Conservation (phyloP, 2,888 invertebrate genomes). For the Sarcophaga variegata region DNA sequence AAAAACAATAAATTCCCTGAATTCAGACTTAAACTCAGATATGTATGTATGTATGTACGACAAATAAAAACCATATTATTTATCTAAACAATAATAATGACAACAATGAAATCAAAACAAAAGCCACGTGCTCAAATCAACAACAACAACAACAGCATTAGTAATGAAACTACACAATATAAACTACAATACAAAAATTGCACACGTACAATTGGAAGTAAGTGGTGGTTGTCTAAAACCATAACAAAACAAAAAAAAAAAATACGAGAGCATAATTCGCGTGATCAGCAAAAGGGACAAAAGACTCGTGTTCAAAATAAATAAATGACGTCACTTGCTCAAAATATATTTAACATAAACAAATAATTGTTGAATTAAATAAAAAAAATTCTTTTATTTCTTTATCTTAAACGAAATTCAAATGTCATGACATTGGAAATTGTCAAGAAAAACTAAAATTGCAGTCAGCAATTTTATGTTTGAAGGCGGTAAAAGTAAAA, state of each 20-base stretch:
- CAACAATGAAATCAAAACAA: slow-evolving; percentile 59
- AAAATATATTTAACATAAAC: background rate
- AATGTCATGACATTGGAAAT: slow-evolving; percentile 48
- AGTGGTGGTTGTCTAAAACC: background rate
- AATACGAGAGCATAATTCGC: slow-evolving; percentile 56
- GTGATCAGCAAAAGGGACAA: slow-evolving; percentile 63
- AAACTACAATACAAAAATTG: slow-evolving; percentile 3
- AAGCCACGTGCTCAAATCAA: slow-evolving; percentile 65
- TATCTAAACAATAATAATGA: slow-evolving; percentile 15
- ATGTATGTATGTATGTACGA: slow-evolving; percentile 19
- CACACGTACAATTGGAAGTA: background rate
- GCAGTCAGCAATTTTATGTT: slow-evolving; percentile 41
- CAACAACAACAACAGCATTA: background rate
- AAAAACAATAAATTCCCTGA: slow-evolving; percentile 53
- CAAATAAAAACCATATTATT: slow-evolving; percentile 20
- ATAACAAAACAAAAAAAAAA: background rate
- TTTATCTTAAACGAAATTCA: background rate
- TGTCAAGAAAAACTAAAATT: background rate
- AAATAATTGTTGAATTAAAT: background rate
- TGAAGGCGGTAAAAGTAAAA: slow-evolving; percentile 56
- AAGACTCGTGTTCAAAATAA: slow-evolving; percentile 3
- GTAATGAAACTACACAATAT: background rate
- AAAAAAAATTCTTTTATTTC: background rate
- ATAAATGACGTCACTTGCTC: background rate
- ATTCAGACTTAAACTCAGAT: slow-evolving; percentile 42